Evolutionary conservation across 2,797 vertebrate species (phyloP).

Genomic region (Danio albolineatus): DNA sequence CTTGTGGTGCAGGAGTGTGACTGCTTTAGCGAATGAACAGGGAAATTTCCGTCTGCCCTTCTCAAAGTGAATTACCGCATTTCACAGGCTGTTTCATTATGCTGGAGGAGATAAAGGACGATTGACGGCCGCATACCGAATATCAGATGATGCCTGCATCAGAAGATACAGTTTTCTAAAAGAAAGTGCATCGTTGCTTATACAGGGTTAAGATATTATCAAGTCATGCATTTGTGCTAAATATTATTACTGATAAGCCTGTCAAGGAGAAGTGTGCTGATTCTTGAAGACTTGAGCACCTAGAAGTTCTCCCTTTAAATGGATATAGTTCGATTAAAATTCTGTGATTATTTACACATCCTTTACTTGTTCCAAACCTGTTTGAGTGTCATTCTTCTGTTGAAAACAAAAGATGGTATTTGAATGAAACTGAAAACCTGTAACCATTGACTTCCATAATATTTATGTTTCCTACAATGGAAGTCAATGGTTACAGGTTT

Average conservation of each 20-base stretch:
- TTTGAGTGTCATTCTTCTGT: too few relatives aligned
- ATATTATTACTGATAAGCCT: background rate
- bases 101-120: conserved; percentile 7
- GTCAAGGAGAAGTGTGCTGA: background rate
- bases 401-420: too few relatives aligned
- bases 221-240: background rate
- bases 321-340: too few relatives aligned
- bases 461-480: too few relatives aligned
- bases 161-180: background rate
- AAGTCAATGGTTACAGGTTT: too few relatives aligned
- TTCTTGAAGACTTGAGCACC: background rate
- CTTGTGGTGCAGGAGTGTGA: background rate
- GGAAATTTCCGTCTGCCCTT: conserved; percentile 10
- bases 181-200: background rate
- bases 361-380: too few relatives aligned
- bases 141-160: background rate
- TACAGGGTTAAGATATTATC: background rate
- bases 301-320: too few relatives aligned
- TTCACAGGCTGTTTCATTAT: conserved; percentile 25
- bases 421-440: too few relatives aligned
- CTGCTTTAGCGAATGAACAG: background rate
- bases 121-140: background rate
- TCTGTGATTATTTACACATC: too few relatives aligned
- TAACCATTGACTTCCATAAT: too few relatives aligned
- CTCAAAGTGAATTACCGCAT: conserved; percentile 6